Evolutionary conservation across 2,888 invertebrate species (phyloP).

Genomic region (Epistrophella euchroma): DNA sequence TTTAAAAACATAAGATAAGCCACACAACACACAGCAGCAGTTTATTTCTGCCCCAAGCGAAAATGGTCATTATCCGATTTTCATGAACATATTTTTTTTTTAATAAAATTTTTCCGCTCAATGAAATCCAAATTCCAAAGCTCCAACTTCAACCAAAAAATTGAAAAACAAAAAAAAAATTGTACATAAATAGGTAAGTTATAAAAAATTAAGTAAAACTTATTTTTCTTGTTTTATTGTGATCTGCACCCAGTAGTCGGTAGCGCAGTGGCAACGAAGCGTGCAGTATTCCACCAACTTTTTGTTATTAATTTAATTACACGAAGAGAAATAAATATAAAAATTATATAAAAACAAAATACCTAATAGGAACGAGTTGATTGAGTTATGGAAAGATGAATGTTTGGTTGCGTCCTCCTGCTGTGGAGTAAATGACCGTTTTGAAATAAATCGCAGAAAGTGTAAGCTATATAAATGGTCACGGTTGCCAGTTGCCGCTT

Average conservation of each 20-base stretch:
- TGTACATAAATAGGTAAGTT: too few species aligned
- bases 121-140: conserved; percentile 53
- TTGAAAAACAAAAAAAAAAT: not conserved
- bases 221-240: conserved; percentile 13
- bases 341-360: conserved; percentile 53
- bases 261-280: conserved; percentile 15
- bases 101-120: conserved; percentile 71
- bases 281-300: conserved; percentile 54
- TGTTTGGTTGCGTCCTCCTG: conserved; percentile 57
- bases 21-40: not conserved
- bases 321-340: conserved; percentile 66
- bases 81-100: conserved; percentile 45
- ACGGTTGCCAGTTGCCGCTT: conserved; percentile 8
- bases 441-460: conserved; percentile 43
- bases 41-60: conserved; percentile 4
- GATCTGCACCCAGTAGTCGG: conserved; percentile 44
- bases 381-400: conserved; percentile 69
- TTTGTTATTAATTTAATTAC: conserved; percentile 73
- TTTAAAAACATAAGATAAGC: conserved; percentile 61
- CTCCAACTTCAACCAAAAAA: not conserved
- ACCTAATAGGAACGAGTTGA: not conserved
- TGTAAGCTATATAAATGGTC: not conserved
- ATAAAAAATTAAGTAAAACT: too few species aligned
- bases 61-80: conserved; percentile 60
- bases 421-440: conserved; percentile 42